Base-by-base conservation (phyloP, 2,888 invertebrate species). In the Eutolmus rufibarbis region DNA sequence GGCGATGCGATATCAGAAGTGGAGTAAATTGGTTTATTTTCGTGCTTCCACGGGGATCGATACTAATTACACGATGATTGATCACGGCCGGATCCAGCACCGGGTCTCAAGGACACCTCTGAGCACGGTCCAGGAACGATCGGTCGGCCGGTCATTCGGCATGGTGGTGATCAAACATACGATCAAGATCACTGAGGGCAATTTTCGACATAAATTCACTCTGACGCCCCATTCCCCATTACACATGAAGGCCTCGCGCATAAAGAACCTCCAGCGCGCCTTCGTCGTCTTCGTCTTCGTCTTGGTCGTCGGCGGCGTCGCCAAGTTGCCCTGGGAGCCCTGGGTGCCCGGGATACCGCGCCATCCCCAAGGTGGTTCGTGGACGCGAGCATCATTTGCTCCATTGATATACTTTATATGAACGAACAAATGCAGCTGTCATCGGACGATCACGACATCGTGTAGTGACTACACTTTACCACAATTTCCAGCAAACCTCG, bases 331-430 rank as follows among this genome's bases (percentile, higher is more conserved):
- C 66, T n/a, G 4, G 12, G 4, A 23, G n/a, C 28, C 66, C 19
- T 66, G 12, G 8, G 12, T 66, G 28, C 66, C 28, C 19, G 66
- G 19, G 23, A 66, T 9, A 5, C 78, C 23, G 5, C 56, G 9
- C 19, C 82, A 82, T 82, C 82, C 74, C 85, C 85, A 85, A 85
- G 85, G 43, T 74, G 46, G 46, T 46, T 85, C 16, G 19, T 74
- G 43, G 28, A 40, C 46, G 82, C 82, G 40, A 74, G 74, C 74
- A 85, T 74, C 37, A 85, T 85, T 85, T 85, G 74, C 85, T 85
- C 74, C 85, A 85, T 85, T 85, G 85, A 85, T 85, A 85, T 85
- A 85, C 43, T 85, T 85, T 85, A 85, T 85, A 85, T 74, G 66
- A 84, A 46, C 43, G 85, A 85, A 74, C 74, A 85, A 85, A 85